Conservation (phyloP, 2,113 vertebrate genomes). For the Lophochroa leadbeateri region DNA sequence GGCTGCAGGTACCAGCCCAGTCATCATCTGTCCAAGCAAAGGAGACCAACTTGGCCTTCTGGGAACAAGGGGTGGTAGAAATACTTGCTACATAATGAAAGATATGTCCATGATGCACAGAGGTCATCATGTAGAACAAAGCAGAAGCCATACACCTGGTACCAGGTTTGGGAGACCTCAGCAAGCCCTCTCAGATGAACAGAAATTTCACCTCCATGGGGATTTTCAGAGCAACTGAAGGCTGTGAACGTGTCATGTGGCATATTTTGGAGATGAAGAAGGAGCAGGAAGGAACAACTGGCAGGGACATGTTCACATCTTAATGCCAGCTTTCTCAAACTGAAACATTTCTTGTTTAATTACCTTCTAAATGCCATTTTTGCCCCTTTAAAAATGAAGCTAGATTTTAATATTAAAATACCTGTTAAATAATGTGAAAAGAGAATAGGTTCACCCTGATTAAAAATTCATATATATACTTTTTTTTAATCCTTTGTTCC, state of each 20-base stretch:
- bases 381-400: not conserved
- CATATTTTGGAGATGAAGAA: not conserved
- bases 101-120: fast-evolving
- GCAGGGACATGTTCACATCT: not conserved
- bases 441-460: not conserved
- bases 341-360: not conserved
- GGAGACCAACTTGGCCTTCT: not conserved
- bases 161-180: not conserved
- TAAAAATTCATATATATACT: not conserved
- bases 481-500: not conserved
- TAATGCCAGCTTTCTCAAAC: not conserved
- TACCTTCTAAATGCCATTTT: not conserved
- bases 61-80: not conserved
- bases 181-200: not conserved
- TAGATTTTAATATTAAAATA: not conserved
- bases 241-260: not conserved
- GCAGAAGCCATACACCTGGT: not conserved
- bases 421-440: not conserved
- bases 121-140: not conserved
- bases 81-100: not conserved
- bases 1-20: not conserved
- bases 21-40: not conserved
- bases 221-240: not conserved
- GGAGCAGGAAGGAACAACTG: not conserved
- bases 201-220: not conserved